A percentile compares a stretch with the other conserved stretches of the same genome.
Conservation (phyloP, 1,140 invertebrate genomes). For the Sarcophaga peregrina region DNA sequence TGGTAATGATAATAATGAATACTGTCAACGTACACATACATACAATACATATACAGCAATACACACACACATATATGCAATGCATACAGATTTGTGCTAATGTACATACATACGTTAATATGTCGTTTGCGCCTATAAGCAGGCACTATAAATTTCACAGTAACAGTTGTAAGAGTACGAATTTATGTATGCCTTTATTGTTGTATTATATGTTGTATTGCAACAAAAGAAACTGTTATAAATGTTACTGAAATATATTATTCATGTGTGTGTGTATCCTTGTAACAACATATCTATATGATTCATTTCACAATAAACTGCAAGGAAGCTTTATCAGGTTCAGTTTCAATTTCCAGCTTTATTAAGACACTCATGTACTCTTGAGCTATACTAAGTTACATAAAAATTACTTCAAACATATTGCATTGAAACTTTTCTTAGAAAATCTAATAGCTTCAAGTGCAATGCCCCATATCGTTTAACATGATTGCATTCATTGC, state of each 20-base stretch:
- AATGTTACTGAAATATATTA: conserved; percentile 30
- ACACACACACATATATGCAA: background rate
- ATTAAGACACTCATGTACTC: too few relatives aligned
- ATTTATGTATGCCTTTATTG: background rate
- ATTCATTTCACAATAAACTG: too few relatives aligned
- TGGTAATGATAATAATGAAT: conserved; percentile 38
- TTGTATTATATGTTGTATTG: background rate
- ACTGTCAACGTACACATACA: background rate
- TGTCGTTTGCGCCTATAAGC: background rate
- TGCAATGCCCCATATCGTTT: background rate
- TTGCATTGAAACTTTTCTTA: background rate
- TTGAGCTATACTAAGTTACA: too few relatives aligned
- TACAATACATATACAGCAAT: background rate
- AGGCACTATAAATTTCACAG: background rate
- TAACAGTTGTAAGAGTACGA: too few relatives aligned
- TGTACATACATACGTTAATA: too few relatives aligned
- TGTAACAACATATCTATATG: background rate
- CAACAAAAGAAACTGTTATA: conserved; percentile 32
- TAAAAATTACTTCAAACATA: background rate
- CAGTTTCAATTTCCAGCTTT: too few relatives aligned
- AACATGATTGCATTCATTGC: conserved; percentile 6
- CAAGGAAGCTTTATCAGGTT: too few relatives aligned
- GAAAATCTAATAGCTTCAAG: too few relatives aligned
- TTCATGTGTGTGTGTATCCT: background rate
- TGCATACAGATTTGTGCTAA: background rate